phyloP scores from a whole-genome alignment of 2,113 vertebrate genomes.

The Pelvicachromis taeniatus region DNA sequence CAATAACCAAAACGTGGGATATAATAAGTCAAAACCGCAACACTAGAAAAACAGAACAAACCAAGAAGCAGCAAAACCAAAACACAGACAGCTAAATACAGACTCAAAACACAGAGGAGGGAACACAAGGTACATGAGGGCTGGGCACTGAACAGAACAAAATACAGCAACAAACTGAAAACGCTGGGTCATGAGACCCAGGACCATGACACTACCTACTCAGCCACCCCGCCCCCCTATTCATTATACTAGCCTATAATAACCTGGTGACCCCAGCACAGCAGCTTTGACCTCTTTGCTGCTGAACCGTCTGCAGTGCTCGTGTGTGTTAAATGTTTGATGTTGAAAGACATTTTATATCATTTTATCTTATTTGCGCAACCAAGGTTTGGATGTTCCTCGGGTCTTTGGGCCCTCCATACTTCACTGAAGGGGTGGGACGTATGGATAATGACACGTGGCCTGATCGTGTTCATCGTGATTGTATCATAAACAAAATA shows the following conservation, averaged over 20 bases:
- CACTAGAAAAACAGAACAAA: no score
- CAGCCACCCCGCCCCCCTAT: no score
- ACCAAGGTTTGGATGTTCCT: neutral
- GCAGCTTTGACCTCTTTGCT: neutral
- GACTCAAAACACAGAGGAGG: no score
- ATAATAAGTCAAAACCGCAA: no score
- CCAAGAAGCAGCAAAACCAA: no score
- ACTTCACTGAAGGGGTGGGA: neutral
- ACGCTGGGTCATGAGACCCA: no score
- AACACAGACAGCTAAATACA: no score
- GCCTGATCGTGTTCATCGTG: neutral
- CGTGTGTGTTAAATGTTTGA: rapidly evolving
- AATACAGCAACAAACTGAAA: no score
- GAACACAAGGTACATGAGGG: no score
- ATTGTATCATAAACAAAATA: neutral
- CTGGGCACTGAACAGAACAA: no score
- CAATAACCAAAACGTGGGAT: no score
- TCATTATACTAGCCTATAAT: neutral
- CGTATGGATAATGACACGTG: rapidly evolving
- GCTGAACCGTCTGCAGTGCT: neutral
- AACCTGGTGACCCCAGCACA: rapidly evolving
- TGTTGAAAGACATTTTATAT: neutral
- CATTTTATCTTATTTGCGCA: neutral
- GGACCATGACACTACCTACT: no score
- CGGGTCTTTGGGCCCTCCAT: rapidly evolving